Percentiles rank a stretch among this genome's conserved stretches.
phyloP scores from a whole-genome alignment of 2,113 vertebrate species.

The Typhlomys cinereus region DNA sequence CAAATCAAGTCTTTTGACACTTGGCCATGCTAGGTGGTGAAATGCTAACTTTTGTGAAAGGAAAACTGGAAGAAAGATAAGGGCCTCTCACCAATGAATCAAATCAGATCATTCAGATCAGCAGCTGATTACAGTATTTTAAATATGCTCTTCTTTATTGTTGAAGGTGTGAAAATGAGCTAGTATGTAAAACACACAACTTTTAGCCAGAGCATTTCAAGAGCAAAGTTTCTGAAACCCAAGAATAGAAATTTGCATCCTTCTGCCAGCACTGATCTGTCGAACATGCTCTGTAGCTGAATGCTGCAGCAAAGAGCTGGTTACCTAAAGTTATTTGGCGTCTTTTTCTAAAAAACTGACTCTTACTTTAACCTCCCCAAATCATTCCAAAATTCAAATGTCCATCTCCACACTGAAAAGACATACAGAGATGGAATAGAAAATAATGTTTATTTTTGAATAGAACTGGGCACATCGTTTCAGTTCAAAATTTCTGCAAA shows the following conservation, averaged over 20 bases:
- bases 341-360: conserved; percentile 3
- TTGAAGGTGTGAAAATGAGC: conserved; percentile 37
- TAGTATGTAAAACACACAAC: background rate
- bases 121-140: conserved; percentile 30
- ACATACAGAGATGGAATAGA: background rate
- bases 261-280: background rate
- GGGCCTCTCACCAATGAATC: background rate
- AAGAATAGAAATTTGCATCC: background rate
- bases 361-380: conserved; percentile 8
- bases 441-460: conserved; percentile 55
- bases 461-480: conserved; percentile 31
- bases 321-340: background rate
- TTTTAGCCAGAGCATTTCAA: conserved; percentile 28
- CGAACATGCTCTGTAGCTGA: background rate
- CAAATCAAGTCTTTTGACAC: conserved; percentile 14
- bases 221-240: background rate
- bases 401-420: background rate
- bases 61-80: background rate
- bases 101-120: background rate
- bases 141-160: conserved; percentile 46
- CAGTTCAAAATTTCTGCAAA: background rate
- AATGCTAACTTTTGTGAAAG: background rate
- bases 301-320: background rate
- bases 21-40: background rate
- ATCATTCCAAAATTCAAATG: conserved; percentile 26